A percentile compares a stretch with the other conserved stretches of the same genome.
phyloP scores from a whole-genome alignment of 2,888 invertebrate genomes.

The Cactoblastis cactorum region DNA sequence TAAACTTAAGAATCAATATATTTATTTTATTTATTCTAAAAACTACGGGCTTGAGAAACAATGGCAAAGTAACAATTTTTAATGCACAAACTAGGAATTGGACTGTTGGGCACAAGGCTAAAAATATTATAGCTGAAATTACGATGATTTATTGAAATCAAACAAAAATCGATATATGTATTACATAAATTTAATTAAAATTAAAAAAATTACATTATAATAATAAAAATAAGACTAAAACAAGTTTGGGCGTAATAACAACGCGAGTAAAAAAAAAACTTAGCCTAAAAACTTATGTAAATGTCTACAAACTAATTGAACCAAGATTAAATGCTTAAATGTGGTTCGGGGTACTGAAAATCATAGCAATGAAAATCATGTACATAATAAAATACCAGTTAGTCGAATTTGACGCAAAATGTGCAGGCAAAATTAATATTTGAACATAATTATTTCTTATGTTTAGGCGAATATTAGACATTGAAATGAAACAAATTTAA shows the following conservation, averaged over 20 bases:
- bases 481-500: too few relatives aligned
- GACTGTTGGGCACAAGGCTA: too few relatives aligned
- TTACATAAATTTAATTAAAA: slow-evolving; percentile 21
- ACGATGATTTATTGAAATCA: slow-evolving; percentile 6
- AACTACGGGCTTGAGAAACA: too few relatives aligned
- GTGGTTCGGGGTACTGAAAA: background rate
- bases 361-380: background rate
- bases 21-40: too few relatives aligned
- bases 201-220: slow-evolving; percentile 19
- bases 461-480: too few relatives aligned
- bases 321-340: slow-evolving; percentile 1
- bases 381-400: background rate
- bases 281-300: slow-evolving; percentile 39
- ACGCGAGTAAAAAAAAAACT: slow-evolving; percentile 36
- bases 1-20: too few relatives aligned
- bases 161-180: background rate
- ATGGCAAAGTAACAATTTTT: too few relatives aligned
- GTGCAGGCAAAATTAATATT: too few relatives aligned
- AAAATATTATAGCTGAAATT: too few relatives aligned
- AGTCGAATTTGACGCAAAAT: background rate
- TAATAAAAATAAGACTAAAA: slow-evolving; percentile 22
- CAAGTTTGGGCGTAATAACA: slow-evolving; percentile 20
- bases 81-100: too few relatives aligned
- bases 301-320: slow-evolving; percentile 9
- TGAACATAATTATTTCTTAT: too few relatives aligned